Percentiles rank a stretch among this genome's conserved stretches.
phyloP scores from a whole-genome alignment of 2,888 invertebrate species.

The Marronus borbonicus region DNA sequence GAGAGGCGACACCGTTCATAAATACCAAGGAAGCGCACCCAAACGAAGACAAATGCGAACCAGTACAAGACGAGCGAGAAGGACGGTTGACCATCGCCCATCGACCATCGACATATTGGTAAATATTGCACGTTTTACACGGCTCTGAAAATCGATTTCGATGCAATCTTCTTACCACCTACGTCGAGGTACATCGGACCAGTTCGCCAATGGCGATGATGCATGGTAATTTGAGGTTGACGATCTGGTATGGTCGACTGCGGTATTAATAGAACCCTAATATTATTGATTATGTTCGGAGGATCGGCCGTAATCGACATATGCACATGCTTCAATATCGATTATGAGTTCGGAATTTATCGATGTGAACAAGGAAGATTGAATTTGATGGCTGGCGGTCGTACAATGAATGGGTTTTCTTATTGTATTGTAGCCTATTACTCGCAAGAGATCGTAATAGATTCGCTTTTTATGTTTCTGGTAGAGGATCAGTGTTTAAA shows the following conservation, averaged over 20 bases:
- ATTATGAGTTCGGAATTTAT: conserved; percentile 4
- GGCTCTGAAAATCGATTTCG: conserved; percentile 46
- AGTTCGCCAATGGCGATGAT: background rate
- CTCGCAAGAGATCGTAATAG: too few relatives aligned
- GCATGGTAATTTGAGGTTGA: background rate
- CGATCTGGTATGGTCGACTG: background rate
- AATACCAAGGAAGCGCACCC: background rate
- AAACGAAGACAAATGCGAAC: background rate
- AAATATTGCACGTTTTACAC: conserved; percentile 47
- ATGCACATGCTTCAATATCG: conserved; percentile 9
- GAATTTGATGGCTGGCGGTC: background rate
- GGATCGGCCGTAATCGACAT: conserved; percentile 31
- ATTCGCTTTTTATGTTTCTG: too few relatives aligned
- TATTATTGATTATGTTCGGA: conserved; percentile 47
- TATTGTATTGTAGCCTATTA: background rate
- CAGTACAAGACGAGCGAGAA: background rate
- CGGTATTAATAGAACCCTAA: conserved; percentile 39
- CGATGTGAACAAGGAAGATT: conserved; percentile 2
- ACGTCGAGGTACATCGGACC: conserved; percentile 28
- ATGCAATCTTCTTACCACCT: conserved; percentile 47
- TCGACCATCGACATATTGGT: conserved; percentile 44
- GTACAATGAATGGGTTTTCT: background rate
- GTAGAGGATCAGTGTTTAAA: too few relatives aligned
- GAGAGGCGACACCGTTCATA: background rate
- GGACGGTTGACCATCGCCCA: background rate